A percentile compares a stretch with the other conserved stretches of the same genome.
Evolutionary conservation across 2,888 invertebrate genomes (phyloP).

Genomic region (Eupeodes latifasciatus): DNA sequence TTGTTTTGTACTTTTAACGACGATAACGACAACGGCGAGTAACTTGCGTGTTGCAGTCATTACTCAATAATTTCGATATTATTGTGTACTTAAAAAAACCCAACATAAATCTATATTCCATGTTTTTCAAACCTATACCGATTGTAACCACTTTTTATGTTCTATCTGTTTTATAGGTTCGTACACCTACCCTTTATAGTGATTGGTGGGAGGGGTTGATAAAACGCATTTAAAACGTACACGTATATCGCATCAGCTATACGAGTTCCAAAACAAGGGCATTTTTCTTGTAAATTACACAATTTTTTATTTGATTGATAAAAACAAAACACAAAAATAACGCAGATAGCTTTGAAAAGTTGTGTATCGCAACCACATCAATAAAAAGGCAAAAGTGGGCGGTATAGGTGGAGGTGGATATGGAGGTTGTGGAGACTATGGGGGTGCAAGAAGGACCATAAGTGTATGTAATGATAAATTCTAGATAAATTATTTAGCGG

Average conservation of each 20-base stretch:
- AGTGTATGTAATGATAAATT: constrained; percentile 29
- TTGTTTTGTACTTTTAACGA: background rate
- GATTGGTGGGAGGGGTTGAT: constrained; percentile 6
- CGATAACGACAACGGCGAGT: too few species aligned
- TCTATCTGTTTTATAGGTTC: background rate
- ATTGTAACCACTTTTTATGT: constrained; percentile 1
- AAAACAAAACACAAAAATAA: background rate
- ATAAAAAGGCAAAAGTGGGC: too few species aligned
- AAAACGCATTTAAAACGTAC: background rate
- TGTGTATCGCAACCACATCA: constrained; percentile 4
- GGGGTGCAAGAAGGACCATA: background rate
- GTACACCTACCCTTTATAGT: background rate
- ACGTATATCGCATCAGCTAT: background rate
- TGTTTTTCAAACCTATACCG: background rate
- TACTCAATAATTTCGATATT: constrained; percentile 6
- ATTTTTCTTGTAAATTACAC: constrained; percentile 64
- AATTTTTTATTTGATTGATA: constrained; percentile 54
- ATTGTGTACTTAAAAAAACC: constrained; percentile 41
- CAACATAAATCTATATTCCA: constrained; percentile 18
- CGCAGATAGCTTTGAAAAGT: too few species aligned
- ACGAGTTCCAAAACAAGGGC: constrained; percentile 39
- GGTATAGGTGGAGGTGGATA: background rate
- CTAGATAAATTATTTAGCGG: constrained; percentile 47
- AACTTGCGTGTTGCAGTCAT: constrained; percentile 21
- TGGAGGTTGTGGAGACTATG: background rate